phyloP scores from a whole-genome alignment of 1,140 invertebrate genomes.

The Atta texana region DNA sequence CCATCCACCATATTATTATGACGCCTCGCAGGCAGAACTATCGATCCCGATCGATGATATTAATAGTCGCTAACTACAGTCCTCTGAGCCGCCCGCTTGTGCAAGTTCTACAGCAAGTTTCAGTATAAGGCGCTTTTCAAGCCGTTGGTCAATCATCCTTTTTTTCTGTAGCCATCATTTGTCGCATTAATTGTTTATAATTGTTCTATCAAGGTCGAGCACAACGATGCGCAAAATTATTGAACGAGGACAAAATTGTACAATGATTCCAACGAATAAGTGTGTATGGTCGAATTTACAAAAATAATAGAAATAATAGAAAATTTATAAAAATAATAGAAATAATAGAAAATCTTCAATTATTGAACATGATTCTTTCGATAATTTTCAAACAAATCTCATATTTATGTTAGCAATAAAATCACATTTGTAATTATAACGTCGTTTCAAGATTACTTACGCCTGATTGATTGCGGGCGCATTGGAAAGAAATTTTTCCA shows the following conservation, averaged over 20 bases:
- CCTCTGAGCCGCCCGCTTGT: constrained; percentile 75
- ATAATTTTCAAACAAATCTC: too few relatives aligned
- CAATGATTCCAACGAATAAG: too few relatives aligned
- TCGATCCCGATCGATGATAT: constrained; percentile 84
- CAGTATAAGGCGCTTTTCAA: constrained; percentile 24
- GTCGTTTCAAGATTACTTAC: too few relatives aligned
- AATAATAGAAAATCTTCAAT: too few relatives aligned
- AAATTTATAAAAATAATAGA: too few relatives aligned
- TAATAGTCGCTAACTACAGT: constrained; percentile 85
- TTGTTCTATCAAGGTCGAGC: constrained; percentile 4
- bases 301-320: too few relatives aligned
- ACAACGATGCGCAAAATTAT: not conserved
- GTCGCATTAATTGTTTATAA: constrained; percentile 24
- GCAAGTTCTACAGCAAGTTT: constrained; percentile 68
- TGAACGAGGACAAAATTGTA: not conserved
- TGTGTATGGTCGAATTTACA: too few relatives aligned
- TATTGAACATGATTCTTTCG: too few relatives aligned
- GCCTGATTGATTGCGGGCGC: too few relatives aligned
- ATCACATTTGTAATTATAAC: too few relatives aligned
- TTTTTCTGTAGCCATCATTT: not conserved
- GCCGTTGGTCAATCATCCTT: not conserved
- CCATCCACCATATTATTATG: constrained; percentile 83
- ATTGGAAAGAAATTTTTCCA: too few relatives aligned
- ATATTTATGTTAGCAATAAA: too few relatives aligned
- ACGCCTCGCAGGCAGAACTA: constrained; percentile 83